Conservation (phyloP, 1,140 invertebrate species). For the Lepidotrigona ventralis region DNA sequence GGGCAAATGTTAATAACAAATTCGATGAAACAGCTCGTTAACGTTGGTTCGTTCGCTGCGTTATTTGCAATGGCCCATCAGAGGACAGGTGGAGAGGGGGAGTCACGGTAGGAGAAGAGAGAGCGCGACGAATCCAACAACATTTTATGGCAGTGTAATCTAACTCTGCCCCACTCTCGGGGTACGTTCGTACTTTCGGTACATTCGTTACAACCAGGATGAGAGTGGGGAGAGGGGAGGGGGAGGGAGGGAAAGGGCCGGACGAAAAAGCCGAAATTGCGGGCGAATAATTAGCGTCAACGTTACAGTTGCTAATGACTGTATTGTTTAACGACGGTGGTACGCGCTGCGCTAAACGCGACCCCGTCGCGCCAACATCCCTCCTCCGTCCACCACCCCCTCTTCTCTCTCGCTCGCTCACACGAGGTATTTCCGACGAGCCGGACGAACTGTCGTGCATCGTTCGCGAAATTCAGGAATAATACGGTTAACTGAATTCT, state of each 20-base stretch:
- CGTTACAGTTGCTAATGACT: not conserved
- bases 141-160: not conserved
- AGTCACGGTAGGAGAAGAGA: too few species aligned
- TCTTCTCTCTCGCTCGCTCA: too few species aligned
- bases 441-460: not conserved
- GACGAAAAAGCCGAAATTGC: conserved; percentile 2
- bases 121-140: too few species aligned
- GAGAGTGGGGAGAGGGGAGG: too few species aligned
- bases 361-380: not conserved
- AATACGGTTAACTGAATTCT: not conserved
- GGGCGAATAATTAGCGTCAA: conserved; percentile 2
- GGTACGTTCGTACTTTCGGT: conserved; percentile 3
- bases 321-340: conserved; percentile 1
- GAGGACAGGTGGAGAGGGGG: too few species aligned
- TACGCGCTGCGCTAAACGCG: not conserved
- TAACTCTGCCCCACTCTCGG: conserved; percentile 1
- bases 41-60: not conserved
- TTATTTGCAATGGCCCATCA: not conserved
- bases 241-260: too few species aligned
- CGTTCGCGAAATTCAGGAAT: not conserved
- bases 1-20: not conserved
- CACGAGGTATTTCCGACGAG: not conserved
- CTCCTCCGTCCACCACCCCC: too few species aligned
- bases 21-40: conserved; percentile 10
- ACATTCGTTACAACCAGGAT: not conserved